These are phyloP conservation scores for Trematomus loennbergii DNA, from an alignment of 2,113 vertebrate genomes.

Conservation along the genomic window DNA sequence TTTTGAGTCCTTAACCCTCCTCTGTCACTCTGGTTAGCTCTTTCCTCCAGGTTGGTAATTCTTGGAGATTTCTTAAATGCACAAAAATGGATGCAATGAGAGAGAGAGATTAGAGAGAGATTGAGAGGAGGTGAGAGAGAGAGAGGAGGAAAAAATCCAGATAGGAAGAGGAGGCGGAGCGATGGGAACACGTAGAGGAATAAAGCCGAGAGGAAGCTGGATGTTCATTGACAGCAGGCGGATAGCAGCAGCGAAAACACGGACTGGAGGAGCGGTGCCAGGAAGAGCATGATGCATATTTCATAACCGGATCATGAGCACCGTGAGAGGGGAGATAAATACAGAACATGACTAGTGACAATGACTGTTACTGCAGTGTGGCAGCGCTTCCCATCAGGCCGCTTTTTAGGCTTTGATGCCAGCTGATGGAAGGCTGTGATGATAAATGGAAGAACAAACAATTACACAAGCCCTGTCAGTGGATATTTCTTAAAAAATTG, in stretches of 20 bases:
- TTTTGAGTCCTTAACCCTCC: slow-evolving; percentile 70
- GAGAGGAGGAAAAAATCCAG: slow-evolving; percentile 52
- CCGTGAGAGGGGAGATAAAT: slow-evolving; percentile 35
- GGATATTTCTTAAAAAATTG: too few relatives aligned
- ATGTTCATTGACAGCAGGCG: slow-evolving; percentile 84
- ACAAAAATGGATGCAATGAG: slow-evolving; percentile 86
- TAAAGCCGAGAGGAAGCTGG: slow-evolving; percentile 74
- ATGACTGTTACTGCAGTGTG: slow-evolving; percentile 41
- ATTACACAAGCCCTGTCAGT: background rate
- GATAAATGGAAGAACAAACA: background rate
- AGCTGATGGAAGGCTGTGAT: slow-evolving; percentile 1
- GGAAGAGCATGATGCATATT: slow-evolving; percentile 61
- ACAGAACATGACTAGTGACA: slow-evolving; percentile 41
- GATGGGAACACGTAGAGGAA: slow-evolving; percentile 76
- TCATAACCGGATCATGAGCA: slow-evolving; percentile 57
- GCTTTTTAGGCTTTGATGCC: background rate
- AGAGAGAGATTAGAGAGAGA: slow-evolving; percentile 32
- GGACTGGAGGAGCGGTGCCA: slow-evolving; percentile 69
- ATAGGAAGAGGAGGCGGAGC: slow-evolving; percentile 82
- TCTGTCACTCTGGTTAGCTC: slow-evolving; percentile 67
- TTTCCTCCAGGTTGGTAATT: slow-evolving; percentile 83
- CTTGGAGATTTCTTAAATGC: slow-evolving; percentile 87
- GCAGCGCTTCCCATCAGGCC: slow-evolving; percentile 12
- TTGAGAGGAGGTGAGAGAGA: background rate
- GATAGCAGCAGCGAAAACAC: slow-evolving; percentile 70